Evolutionary conservation across 2,113 vertebrate species (phyloP).

Genomic region (Vidua macroura): DNA sequence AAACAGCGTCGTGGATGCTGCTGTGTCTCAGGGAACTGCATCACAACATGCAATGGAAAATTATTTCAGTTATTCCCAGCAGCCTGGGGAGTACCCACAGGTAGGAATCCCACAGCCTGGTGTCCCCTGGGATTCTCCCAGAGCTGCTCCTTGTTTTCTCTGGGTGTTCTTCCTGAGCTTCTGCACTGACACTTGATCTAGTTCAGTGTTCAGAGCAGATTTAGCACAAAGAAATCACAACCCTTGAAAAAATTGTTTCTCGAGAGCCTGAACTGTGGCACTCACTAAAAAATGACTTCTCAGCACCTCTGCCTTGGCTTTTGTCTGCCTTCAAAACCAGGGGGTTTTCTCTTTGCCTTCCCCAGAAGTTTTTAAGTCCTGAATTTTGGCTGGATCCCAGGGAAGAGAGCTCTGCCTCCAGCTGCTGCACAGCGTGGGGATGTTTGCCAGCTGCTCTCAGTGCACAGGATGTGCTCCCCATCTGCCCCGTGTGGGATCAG

Average conservation of each 20-base stretch:
- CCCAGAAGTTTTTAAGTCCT: neutral
- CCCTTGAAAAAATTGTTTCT: neutral
- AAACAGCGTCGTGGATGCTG: constrained; percentile 67
- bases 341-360: neutral
- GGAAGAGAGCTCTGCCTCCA: neutral
- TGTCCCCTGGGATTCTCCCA: neutral
- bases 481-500: neutral
- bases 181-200: neutral
- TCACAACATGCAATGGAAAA: constrained; percentile 79
- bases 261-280: neutral
- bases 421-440: neutral
- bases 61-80: constrained; percentile 78
- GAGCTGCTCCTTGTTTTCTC: neutral
- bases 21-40: constrained; percentile 77
- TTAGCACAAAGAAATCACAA: neutral
- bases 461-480: neutral
- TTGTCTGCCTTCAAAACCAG: neutral
- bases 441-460: neutral
- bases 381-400: neutral
- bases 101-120: constrained; percentile 16
- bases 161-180: neutral
- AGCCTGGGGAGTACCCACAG: constrained; percentile 82
- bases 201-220: neutral
- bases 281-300: neutral
- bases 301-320: neutral